Base-by-base conservation (phyloP, 2,888 invertebrate species). In the Cosmia pyralina region DNA sequence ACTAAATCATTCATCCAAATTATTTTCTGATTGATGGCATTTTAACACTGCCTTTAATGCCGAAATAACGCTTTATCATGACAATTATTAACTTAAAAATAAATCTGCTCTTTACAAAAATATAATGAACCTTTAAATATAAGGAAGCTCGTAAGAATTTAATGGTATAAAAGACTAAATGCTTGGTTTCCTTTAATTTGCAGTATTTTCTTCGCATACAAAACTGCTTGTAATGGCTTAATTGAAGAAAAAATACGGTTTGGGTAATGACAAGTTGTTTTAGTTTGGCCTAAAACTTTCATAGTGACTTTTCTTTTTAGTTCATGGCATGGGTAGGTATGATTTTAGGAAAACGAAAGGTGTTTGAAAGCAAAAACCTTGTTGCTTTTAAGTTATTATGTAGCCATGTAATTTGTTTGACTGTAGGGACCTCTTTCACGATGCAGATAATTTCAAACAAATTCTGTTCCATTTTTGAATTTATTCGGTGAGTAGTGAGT, bases 151-250 rank as follows among this genome's bases (percentile, higher is more conserved):
- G 46, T 63, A 59, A 79, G 60, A 65, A 66, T 69, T 83, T 79
- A 83, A 71, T 48, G 58, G 52, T 66, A 79, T 75, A 83, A 83
- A 83, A 79, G 68, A 63, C 38, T 71, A 66, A 79, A 75, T 71
- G 60, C 70, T 71, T 13, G 58, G 53, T 66, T 72, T 41, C 46
- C 70, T 72, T 73, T 52, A 22, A 59, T 85, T 72, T 67, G 0
- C 71, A 68, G 66, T 65, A 74, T 76, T 84, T 78, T 78, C 71
- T 77, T 53, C 60, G 58, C 73, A 72, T 68, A 76, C 17, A 82
- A 86, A 80, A 80, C 50, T 80, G 85, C 85, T 46, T 57, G 86
- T 85, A 84, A 85, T 59, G 80, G 70, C 77, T 78, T 84, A 86
- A 84, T 82, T 85, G 76, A 79, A 72, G 68, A 76, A 86, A 86